Evolutionary conservation across 2,888 invertebrate genomes (phyloP).

Genomic region (Lochmaea capreae): DNA sequence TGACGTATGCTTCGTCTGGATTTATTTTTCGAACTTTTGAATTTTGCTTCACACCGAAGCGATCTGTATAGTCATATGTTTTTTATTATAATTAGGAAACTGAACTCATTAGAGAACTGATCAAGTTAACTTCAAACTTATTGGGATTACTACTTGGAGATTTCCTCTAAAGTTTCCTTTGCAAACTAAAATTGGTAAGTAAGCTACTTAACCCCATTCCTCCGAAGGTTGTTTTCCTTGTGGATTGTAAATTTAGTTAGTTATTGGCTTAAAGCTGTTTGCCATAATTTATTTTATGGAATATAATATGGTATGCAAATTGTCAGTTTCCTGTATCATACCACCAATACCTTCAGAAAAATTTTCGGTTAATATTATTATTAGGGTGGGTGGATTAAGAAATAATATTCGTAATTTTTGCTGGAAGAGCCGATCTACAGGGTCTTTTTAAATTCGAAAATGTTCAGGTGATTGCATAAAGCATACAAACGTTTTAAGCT

Average conservation of each 20-base stretch:
- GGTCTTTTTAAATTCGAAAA: too few species aligned
- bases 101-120: background rate
- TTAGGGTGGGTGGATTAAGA: too few species aligned
- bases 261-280: background rate
- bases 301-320: background rate
- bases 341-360: too few species aligned
- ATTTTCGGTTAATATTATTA: too few species aligned
- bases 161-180: constrained; percentile 10
- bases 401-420: too few species aligned
- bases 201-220: constrained; percentile 12
- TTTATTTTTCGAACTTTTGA: background rate
- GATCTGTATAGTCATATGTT: background rate
- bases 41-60: background rate
- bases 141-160: constrained; percentile 14
- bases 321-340: background rate
- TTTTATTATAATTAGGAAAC: constrained; percentile 1
- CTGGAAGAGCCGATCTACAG: too few species aligned
- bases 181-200: constrained; percentile 14
- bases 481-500: too few species aligned
- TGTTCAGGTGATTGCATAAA: too few species aligned
- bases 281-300: background rate
- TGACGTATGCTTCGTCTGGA: too few species aligned
- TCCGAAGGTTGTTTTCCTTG: background rate
- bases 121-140: constrained; percentile 13
- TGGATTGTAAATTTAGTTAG: constrained; percentile 12